Evolutionary conservation across 2,113 vertebrate species (phyloP), one percentile per base, ranked within the genome.

Genomic region (Brachypodius melanocephalos): DNA sequence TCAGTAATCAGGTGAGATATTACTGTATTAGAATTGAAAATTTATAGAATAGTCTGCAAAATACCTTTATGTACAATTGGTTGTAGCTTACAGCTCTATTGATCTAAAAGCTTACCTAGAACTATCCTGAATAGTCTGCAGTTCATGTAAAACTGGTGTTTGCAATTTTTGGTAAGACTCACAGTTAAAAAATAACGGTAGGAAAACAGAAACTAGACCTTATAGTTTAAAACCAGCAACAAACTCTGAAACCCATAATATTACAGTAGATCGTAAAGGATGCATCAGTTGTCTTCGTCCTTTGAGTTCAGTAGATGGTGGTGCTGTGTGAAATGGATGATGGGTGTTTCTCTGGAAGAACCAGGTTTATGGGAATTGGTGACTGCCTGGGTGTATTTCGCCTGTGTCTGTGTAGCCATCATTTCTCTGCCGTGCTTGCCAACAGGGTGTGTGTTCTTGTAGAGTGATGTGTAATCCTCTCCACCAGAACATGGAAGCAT

Each of bases 401-500:
- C 71, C 66, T 65, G 61, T 89, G 77, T 65, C 69, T 88, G 46
- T 0, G 0, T 46, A 89, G 75, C 89, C 2, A 2, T 94, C 74
- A 36, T 90, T 96, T 69, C 81, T 88, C 81, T 77, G 62, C 81
- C 91, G 18, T 4, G 77, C 87, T 79, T 97, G 94, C 94, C 96
- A 96, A 73, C 93, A 93, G 96, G 96, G 95, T 69, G 93, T 95
- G 96, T 94, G 85, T 91, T 96, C 71, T 89, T 95, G 46, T 12
- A 66, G 43, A 82, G 77, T 36, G 85, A 93, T 97, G 91, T 93
- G 94, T 95, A 93, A 95, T 95, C 78, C 59, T 96, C 94, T 94
- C 95, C 93, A 80, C 71, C 63, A 96, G 89, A 89, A 95, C 82
- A 93, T 80, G 91, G 91, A 83, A 89, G 85, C 91, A 83, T 83